These are phyloP conservation scores for Hippoglossus stenolepis DNA, from an alignment of 2,113 vertebrate genomes.

Conservation along the genomic window DNA sequence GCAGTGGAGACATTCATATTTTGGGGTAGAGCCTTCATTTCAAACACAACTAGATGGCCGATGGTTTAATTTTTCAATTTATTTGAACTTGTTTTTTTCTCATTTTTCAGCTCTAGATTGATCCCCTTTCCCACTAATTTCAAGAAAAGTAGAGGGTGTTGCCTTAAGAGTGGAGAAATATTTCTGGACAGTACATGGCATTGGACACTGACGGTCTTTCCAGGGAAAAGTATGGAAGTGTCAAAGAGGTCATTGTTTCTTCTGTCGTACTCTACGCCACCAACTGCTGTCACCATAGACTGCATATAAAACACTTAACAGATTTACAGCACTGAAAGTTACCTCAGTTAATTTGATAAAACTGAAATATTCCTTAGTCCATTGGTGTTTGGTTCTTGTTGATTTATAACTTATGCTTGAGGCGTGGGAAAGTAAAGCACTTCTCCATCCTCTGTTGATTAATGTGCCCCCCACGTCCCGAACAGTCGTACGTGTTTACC, in stretches of 20 bases:
- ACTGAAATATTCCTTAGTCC: no score
- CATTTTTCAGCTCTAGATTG: background rate
- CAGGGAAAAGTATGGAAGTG: background rate
- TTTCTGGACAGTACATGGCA: background rate
- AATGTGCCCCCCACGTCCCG: slow-evolving; percentile 10
- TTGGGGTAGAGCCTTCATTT: background rate
- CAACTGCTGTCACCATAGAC: background rate
- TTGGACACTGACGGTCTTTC: background rate
- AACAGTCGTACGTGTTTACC: slow-evolving; percentile 47
- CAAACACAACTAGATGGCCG: no score
- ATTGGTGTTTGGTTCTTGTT: background rate
- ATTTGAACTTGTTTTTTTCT: background rate
- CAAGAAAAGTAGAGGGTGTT: background rate
- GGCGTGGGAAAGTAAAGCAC: slow-evolving; percentile 32
- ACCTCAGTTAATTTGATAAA: background rate
- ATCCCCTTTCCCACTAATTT: background rate
- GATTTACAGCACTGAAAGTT: background rate
- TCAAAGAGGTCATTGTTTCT: background rate
- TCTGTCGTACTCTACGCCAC: background rate
- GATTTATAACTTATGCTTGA: background rate
- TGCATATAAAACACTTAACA: no score
- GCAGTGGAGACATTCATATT: background rate
- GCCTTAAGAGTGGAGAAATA: background rate
- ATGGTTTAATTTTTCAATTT: no score
- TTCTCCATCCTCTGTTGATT: slow-evolving; percentile 45